Percentiles rank a stretch among this genome's conserved stretches.
phyloP scores from a whole-genome alignment of 2,797 vertebrate species.

The Crocodylus rhombifer region DNA sequence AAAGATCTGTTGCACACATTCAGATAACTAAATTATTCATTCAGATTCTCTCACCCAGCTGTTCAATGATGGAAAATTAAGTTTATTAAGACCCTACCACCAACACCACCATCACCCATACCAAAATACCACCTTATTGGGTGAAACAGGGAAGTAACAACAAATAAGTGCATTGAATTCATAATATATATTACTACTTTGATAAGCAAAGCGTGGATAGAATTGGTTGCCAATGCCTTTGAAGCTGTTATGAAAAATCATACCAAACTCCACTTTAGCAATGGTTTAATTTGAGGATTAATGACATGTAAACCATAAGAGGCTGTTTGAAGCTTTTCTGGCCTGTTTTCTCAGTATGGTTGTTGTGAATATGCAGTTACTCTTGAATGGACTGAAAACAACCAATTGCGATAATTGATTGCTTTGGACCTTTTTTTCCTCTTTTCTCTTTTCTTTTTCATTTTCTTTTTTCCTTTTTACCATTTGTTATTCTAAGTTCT shows the following conservation, averaged over 20 bases:
- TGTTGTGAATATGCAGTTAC: conserved; percentile 17
- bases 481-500: conserved; percentile 22
- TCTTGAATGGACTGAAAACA: conserved; percentile 38
- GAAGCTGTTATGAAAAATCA: conserved; percentile 63
- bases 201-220: conserved; percentile 55
- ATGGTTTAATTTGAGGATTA: conserved; percentile 61
- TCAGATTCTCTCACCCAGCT: not conserved
- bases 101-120: too few relatives aligned
- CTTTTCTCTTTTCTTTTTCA: conserved; percentile 18
- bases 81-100: too few relatives aligned
- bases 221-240: conserved; percentile 54
- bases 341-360: conserved; percentile 13
- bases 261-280: conserved; percentile 38
- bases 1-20: not conserved
- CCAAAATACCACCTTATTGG: not conserved
- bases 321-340: conserved; percentile 59
- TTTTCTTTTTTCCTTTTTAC: conserved; percentile 15
- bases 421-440: conserved; percentile 13
- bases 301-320: conserved; percentile 52
- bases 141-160: not conserved
- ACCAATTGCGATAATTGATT: conserved; percentile 31
- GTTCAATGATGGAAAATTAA: not conserved
- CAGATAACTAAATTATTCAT: too few relatives aligned
- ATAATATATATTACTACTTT: conserved; percentile 31
- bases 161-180: not conserved